Base-by-base conservation (phyloP, 2,888 invertebrate genomes). In the Hermaeophaga mercurialis region DNA sequence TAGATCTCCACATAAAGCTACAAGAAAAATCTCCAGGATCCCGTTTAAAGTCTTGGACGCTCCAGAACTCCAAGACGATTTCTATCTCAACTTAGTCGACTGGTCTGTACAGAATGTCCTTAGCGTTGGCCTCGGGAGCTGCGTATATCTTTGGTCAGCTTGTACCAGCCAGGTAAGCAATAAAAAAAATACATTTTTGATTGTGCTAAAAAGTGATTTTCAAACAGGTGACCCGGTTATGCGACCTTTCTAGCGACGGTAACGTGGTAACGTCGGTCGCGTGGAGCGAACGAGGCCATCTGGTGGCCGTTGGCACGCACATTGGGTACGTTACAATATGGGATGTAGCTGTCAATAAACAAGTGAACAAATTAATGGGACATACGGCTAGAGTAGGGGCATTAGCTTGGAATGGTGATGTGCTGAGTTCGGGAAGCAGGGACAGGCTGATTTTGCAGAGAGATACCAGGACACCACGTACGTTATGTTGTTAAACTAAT, bases 71-170 rank as follows among this genome's bases (percentile, higher is more conserved):
- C 95, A 98, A 80, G 99, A 99, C 79, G 99, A 99, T 80, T 99
- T 99, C 82, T 97, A 97, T 77, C 80, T 99, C 66, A 99, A 99
- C 80, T 84, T 99, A 61, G 98, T 99, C 26, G 99, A 99, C 78
- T 99, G 99, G 99, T 61, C 97, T 3, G 94, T 96, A 47, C 96
- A 96, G 79, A 99, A 99, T 79, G 95, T 99, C 26, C 86, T 99
- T 58, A 96, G 96, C 75, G 99, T 99, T 2, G 99, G 98, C 0
- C 82, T 99, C 14, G 96, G 96, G 24, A 94, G 94, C 71, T 97
- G 97, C 76, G 99, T 99, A 0, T 99, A 99, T 77, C 80, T 99
- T 58, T 99, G 99, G 99, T 97, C 96, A 70, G 99, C 99, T 7
- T 96, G 95, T 75, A 99, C 97, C 59, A 96, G 96, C 77, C 96